Base-by-base conservation (phyloP, 2,797 vertebrate genomes). In the Propithecus deckenii region DNA sequence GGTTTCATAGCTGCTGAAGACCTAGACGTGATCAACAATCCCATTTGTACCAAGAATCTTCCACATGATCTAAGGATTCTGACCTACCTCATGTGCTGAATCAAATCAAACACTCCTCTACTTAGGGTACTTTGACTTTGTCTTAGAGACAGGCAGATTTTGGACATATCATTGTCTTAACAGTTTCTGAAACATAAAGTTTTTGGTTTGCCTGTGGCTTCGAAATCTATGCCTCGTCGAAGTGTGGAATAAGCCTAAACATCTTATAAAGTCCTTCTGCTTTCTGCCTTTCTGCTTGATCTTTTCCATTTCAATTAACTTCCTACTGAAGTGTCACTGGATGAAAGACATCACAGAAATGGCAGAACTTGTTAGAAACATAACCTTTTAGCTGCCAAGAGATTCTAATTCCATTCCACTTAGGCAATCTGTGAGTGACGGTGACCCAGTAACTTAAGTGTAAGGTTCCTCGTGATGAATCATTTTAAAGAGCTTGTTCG, bases 241-340 rank as follows among this genome's bases (percentile, higher is more conserved):
- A 87, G 84, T 6, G 50, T 13, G 41, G 85, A 71, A 48, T 17
- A 38, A 81, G 78, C 41, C 74, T 61, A 67, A 61, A 81, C 48
- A 46, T 57, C 67, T 90, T 78, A 69, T 10, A 81, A 93, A 90
- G 80, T 72, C 74, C 38, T 86, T 69, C 43, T 38, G 92, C 48
- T 81, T 84, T 92, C 32, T 32, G 63, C 41, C 91, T 97, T 65
- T 89, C 84, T 46, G 76, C 85, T 91, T 92, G 76, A 92, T 84
- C 92, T 96, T 94, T 89, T 92, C 87, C 89, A 97, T 90, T 90
- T 97, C 96, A 96, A 97, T 96, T 92, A 96, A 95, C 94, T 95
- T 87, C 84, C 65, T 69, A 20, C 0, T 74, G 59, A 89, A 65
- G 76, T 87, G 95, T 88, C 95, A 83, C 0, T 57, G 92, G 81